Evolutionary conservation across 2,113 vertebrate species (phyloP).

Genomic region (Urocynchramus pylzowi): DNA sequence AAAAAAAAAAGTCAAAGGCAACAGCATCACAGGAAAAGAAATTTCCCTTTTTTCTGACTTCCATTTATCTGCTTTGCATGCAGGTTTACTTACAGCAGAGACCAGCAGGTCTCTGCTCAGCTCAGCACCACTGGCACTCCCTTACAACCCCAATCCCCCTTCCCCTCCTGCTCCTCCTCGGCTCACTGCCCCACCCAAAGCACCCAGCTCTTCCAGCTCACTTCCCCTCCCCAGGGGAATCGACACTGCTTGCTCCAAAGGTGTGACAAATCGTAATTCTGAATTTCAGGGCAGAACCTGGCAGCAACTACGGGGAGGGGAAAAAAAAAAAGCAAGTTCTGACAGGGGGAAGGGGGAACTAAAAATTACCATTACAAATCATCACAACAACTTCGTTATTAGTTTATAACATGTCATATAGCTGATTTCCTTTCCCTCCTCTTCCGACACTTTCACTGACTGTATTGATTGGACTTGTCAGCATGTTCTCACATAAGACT

Average conservation of each 20-base stretch:
- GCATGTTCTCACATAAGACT: neutral
- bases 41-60: neutral
- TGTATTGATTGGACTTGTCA: constrained; percentile 29
- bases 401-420: neutral
- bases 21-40: neutral
- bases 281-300: constrained; percentile 8
- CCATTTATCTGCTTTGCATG: neutral
- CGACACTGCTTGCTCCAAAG: neutral
- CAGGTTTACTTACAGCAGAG: constrained; percentile 32
- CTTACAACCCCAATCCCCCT: neutral
- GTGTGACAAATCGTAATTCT: neutral
- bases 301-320: neutral
- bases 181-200: constrained; percentile 36
- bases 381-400: neutral
- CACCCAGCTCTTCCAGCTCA: constrained; percentile 42
- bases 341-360: neutral
- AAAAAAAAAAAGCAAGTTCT: neutral
- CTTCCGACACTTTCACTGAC: constrained; percentile 7
- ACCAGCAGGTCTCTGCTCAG: too few relatives aligned
- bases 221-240: neutral
- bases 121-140: neutral
- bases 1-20: neutral
- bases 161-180: neutral
- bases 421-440: neutral
- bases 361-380: neutral